These are phyloP conservation scores for Lithophane socia DNA, from an alignment of 2,888 invertebrate species.

Conservation along the genomic window DNA sequence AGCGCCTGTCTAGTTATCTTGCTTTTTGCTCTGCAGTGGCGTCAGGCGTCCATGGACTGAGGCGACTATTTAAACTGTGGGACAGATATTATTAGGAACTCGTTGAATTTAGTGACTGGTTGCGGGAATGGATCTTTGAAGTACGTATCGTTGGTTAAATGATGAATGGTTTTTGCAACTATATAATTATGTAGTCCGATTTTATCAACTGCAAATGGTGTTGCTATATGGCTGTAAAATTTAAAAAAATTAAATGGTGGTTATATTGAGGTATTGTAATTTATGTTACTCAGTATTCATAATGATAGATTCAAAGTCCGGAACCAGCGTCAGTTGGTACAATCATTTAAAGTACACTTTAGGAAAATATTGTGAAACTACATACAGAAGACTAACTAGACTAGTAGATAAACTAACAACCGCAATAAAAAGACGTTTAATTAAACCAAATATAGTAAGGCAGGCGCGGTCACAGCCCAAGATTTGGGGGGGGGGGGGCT, in stretches of 20 bases:
- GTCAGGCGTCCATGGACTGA: constrained; percentile 50
- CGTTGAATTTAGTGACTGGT: not conserved
- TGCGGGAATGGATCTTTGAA: not conserved
- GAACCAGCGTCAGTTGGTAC: not conserved
- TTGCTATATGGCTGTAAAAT: not conserved
- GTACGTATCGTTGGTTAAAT: not conserved
- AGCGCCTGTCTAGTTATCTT: constrained; percentile 63
- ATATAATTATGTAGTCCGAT: not conserved
- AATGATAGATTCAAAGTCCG: not conserved
- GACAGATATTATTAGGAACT: constrained; percentile 15
- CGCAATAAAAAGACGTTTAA: not conserved
- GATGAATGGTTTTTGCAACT: not conserved
- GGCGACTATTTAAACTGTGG: constrained; percentile 25
- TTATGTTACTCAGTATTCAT: not conserved
- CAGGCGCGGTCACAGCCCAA: no score
- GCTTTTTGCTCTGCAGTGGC: constrained; percentile 52
- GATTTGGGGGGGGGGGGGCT: no score
- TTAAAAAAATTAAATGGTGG: not conserved
- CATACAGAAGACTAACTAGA: not conserved
- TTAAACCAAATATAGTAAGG: constrained; percentile 10
- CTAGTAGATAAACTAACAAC: not conserved
- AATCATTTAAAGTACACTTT: not conserved
- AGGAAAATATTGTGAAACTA: not conserved
- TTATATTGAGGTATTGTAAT: not conserved
- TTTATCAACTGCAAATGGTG: no score